Evolutionary conservation across 1,140 invertebrate species (phyloP).

Genomic region (Dreissena polymorpha): DNA sequence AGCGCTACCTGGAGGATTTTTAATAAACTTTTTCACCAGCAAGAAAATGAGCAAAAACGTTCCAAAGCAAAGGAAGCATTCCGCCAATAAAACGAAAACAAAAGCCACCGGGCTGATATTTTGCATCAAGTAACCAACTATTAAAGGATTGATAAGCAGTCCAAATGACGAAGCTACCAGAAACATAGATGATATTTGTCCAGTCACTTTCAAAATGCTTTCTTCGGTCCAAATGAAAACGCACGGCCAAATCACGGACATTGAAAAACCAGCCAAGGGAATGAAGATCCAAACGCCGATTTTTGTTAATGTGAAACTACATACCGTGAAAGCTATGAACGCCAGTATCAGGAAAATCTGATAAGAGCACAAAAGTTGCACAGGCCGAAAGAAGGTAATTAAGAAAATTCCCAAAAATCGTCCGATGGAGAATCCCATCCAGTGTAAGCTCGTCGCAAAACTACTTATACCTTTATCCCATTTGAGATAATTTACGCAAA

Average conservation of each 20-base stretch:
- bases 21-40: conserved; percentile 28
- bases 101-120: conserved; percentile 61
- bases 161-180: conserved; percentile 62
- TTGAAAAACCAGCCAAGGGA: conserved; percentile 44
- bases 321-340: conserved; percentile 45
- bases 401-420: conserved; percentile 61
- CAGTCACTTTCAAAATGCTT: conserved; percentile 61
- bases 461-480: conserved; percentile 59
- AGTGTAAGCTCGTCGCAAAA: conserved; percentile 56
- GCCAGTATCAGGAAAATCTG: conserved; percentile 25
- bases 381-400: conserved; percentile 48
- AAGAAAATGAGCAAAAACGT: conserved; percentile 46
- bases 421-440: conserved; percentile 56
- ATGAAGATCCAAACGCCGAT: conserved; percentile 38
- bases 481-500: conserved; percentile 57
- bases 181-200: conserved; percentile 58
- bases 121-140: conserved; percentile 65
- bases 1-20: neutral
- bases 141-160: conserved; percentile 58
- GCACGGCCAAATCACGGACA: conserved; percentile 63
- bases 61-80: conserved; percentile 51
- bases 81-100: conserved; percentile 57
- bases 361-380: conserved; percentile 45
- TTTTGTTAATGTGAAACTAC: neutral
- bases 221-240: conserved; percentile 65